Conservation (phyloP, 2,113 vertebrate species). For the Carlito syrichta region DNA sequence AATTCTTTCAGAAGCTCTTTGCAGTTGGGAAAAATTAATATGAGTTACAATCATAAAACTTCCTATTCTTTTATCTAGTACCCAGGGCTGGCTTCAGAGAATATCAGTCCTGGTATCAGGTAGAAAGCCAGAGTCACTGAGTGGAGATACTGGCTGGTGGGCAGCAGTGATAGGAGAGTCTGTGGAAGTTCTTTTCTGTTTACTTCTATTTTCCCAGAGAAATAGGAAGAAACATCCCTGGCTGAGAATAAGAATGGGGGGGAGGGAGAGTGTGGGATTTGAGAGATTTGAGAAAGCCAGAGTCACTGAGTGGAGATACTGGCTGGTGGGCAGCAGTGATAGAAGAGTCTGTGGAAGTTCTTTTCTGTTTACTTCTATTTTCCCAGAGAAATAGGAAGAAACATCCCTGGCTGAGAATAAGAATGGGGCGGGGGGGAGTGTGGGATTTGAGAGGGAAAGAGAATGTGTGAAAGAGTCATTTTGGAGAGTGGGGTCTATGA, state of each 20-base stretch:
- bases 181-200: not conserved
- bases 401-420: not conserved
- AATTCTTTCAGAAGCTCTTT: not conserved
- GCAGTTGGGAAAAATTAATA: not conserved
- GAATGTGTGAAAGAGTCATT: not conserved
- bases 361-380: not conserved
- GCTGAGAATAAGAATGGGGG: not conserved
- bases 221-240: not conserved
- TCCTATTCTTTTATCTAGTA: not conserved
- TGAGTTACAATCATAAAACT: not conserved
- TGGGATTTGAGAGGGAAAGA: not conserved
- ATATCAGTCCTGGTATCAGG: not conserved
- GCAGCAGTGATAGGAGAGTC: not conserved
- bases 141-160: not conserved
- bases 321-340: not conserved
- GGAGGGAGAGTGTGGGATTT: not conserved
- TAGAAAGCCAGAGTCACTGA: not conserved
- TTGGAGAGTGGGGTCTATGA: not conserved
- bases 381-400: not conserved
- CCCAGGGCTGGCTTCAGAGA: not conserved
- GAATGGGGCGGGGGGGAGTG: not conserved
- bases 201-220: not conserved
- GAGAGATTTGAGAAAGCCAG: no score
- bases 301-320: not conserved
- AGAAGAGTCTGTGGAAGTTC: not conserved